A percentile compares a stretch with the other conserved stretches of the same genome.
Conservation (phyloP, 2,888 invertebrate species). For the Choristoneura rosaceana region DNA sequence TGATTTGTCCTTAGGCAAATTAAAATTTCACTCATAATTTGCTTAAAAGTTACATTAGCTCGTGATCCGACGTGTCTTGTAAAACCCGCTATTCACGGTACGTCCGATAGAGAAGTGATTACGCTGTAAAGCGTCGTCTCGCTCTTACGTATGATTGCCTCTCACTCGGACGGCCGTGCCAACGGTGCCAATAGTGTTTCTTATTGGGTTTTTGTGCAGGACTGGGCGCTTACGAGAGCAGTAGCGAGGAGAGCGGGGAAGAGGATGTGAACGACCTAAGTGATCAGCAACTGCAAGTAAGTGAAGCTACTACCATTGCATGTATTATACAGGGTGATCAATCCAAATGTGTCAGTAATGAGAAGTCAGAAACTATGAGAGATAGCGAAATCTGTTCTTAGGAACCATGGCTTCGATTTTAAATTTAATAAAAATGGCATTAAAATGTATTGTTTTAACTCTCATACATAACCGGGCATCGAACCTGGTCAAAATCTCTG, state of each 20-base stretch:
- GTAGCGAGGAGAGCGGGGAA: slow-evolving; percentile 86
- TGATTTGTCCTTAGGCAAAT: too few relatives aligned
- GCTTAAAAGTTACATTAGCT: slow-evolving; percentile 16
- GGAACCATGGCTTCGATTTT: too few relatives aligned
- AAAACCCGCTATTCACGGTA: background rate
- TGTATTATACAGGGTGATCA: background rate
- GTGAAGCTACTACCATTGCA: slow-evolving; percentile 55
- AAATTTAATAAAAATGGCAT: too few relatives aligned
- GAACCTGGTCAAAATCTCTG: too few relatives aligned
- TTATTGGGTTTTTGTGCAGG: slow-evolving; percentile 84
- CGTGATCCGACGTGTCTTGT: background rate
- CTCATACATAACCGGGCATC: too few relatives aligned
- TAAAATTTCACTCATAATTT: background rate
- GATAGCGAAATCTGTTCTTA: too few relatives aligned
- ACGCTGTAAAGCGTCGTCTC: background rate
- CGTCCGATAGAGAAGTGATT: background rate
- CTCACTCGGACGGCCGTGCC: slow-evolving; percentile 1
- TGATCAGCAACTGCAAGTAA: slow-evolving; percentile 90
- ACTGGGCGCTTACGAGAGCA: slow-evolving; percentile 93
- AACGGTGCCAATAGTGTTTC: background rate
- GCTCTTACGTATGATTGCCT: background rate
- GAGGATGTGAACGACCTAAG: slow-evolving; percentile 82
- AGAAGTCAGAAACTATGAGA: too few relatives aligned
- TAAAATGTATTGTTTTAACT: too few relatives aligned
- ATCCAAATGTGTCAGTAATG: too few relatives aligned